Evolutionary conservation across 2,113 vertebrate genomes (phyloP).

Genomic region (Perca schrenkii): DNA sequence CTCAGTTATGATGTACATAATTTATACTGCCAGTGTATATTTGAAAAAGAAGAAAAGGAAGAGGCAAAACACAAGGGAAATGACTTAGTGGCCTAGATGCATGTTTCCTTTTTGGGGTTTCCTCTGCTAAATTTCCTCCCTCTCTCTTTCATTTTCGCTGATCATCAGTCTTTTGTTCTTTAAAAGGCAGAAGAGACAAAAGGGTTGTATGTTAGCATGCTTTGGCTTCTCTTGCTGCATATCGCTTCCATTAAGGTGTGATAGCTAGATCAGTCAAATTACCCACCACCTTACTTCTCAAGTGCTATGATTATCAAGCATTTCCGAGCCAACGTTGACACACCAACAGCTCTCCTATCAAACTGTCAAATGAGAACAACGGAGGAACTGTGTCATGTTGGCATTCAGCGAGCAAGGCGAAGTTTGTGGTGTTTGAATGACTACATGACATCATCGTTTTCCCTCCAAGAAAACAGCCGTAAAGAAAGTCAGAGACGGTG

Average conservation of each 20-base stretch:
- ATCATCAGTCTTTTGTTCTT: slow-evolving; percentile 27
- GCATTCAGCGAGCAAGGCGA: neutral
- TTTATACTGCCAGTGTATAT: slow-evolving; percentile 79
- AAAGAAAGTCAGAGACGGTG: slow-evolving; percentile 42
- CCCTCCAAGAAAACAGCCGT: slow-evolving; percentile 51
- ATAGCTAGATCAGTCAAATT: neutral
- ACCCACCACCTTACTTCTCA: neutral
- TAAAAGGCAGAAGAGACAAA: neutral
- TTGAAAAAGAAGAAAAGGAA: slow-evolving; percentile 65
- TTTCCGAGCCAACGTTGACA: slow-evolving; percentile 4
- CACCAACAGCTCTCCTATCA: neutral
- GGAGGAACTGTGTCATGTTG: neutral
- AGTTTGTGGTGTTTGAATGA: slow-evolving; percentile 10
- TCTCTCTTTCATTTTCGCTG: slow-evolving; percentile 42
- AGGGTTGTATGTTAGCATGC: slow-evolving; percentile 1
- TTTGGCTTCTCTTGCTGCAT: neutral
- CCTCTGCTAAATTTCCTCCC: slow-evolving; percentile 51
- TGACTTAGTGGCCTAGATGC: slow-evolving; percentile 83
- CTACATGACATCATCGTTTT: slow-evolving; percentile 68
- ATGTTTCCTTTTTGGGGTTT: slow-evolving; percentile 74
- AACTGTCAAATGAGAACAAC: slow-evolving; percentile 6
- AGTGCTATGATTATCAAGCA: neutral
- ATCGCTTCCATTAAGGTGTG: neutral
- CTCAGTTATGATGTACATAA: slow-evolving; percentile 79
- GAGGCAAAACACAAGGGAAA: slow-evolving; percentile 70